Percentiles rank a stretch among this genome's conserved stretches.
Evolutionary conservation across 2,888 invertebrate species (phyloP).

Genomic region (Drosophila demipolita): DNA sequence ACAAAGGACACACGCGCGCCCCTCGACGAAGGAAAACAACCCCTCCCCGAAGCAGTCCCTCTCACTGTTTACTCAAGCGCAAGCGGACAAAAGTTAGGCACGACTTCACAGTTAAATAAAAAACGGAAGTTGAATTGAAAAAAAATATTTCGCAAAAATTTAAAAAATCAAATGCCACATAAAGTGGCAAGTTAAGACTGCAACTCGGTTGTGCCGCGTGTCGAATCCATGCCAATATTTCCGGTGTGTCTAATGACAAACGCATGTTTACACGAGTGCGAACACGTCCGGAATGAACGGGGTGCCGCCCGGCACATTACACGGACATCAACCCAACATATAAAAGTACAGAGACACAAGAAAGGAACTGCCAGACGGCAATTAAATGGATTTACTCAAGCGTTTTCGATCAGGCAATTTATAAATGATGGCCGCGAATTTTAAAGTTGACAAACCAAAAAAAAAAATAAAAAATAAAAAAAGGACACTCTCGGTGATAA

Average conservation of each 20-base stretch:
- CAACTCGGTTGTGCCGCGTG: conserved; percentile 67
- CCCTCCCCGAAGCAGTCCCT: conserved; percentile 36
- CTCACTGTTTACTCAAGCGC: conserved; percentile 66
- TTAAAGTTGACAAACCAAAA: conserved; percentile 14
- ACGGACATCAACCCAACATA: conserved; percentile 60
- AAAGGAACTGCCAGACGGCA: conserved; percentile 49
- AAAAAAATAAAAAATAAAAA: neutral
- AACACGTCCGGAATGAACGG: conserved; percentile 74
- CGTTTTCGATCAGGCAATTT: conserved; percentile 73
- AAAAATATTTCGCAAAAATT: conserved; percentile 59
- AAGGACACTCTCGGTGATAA: conserved; percentile 47
- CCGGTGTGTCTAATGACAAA: conserved; percentile 81
- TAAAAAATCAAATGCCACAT: conserved; percentile 77
- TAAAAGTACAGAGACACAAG: conserved; percentile 10
- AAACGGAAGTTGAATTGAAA: conserved; percentile 38
- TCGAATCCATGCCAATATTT: conserved; percentile 76
- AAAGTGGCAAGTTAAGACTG: conserved; percentile 59
- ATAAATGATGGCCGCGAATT: conserved; percentile 74
- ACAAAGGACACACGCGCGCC: conserved; percentile 78
- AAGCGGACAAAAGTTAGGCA: conserved; percentile 49
- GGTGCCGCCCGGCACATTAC: conserved; percentile 65
- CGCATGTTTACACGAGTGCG: conserved; percentile 81
- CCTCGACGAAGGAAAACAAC: conserved; percentile 61
- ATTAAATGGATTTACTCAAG: conserved; percentile 80
- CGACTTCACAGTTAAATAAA: conserved; percentile 26